Base-by-base conservation (phyloP, 2,888 invertebrate species). In the Drosophila greeni region DNA sequence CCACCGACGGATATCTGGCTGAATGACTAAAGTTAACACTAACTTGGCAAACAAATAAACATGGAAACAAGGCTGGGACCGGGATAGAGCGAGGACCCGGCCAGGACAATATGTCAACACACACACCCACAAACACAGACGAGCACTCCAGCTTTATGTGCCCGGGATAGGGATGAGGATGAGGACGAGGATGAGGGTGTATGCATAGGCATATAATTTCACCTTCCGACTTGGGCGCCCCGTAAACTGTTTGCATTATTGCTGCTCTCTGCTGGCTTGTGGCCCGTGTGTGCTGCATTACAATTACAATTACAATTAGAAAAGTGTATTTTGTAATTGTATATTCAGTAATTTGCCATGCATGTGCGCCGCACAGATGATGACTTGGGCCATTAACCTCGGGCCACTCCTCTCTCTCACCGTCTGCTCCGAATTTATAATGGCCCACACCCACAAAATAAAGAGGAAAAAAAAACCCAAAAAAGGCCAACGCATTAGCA, bases 11-110 rank as follows among this genome's bases (percentile, higher is more conserved):
- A 80, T 80, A 80, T 85, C 83, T 80, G 81, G 85, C 69, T 85
- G 80, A 81, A 85, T 82, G 82, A 82, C 85, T 84, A 76, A 82
- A 82, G 83, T 85, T 84, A 85, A 82, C 82, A 82, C 85, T 85
- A 84, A 82, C 75, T 81, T 81, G 77, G 84, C 85, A 79, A 85
- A 84, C 85, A 84, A 76, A 78, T 82, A 82, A 78, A 82, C 84
- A 78, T 72, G 85, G 71, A 79, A 84, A 74, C 82, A 77, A 58
- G 53, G 26, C 61, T 24, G 42, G 47, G 34, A 24, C 43, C 11
- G 42, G 23, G 39, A 26, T 8, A 39, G 23, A 36, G 12, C 23
- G 20, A n/a, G 37, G 53, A 39, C 20, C 57, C 36, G 45, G 48
- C 74, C 62, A 65, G 62, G 51, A 84, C 83, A 80, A 80, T 85